Evolutionary conservation across 1,140 invertebrate species (phyloP), one percentile per base, ranked within the genome.

Genomic region (Pachypsylla venusta): DNA sequence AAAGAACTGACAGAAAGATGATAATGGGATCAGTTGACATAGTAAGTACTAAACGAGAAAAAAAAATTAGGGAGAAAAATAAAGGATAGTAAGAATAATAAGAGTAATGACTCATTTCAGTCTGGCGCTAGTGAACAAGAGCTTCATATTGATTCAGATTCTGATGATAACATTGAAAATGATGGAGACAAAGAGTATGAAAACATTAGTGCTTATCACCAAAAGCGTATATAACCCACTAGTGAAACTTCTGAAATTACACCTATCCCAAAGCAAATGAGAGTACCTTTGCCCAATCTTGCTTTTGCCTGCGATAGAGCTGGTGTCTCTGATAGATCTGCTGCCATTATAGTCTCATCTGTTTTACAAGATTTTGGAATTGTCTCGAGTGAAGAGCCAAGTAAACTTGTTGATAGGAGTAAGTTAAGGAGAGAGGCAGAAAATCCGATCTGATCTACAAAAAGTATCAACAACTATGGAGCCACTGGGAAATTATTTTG

Each of bases 251-350:
- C 30, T 12, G 30, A 35, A 35, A 35, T 35, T 35, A 35, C 30
- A 35, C 30, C 30, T 35, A 35, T 16, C 30, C 30, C 30, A 35
- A 35, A 35, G 30, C 30, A 35, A 35, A 35, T 35, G 30, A 35
- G 30, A 35, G 30, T 35, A 35, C 30, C 30, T 35, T 35, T 35
- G 30, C 30, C 30, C 30, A 35, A 35, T 35, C 30, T 35, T 35
- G 30, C 30, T n/a, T n/a, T n/a, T 54, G 22, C 25, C 25, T 65
- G 63, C 53, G 67, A 69, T 57, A 63, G 65, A 42, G 67, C 60
- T 59, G 64, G 67, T 30, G 64, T 69, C 7, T 67, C 67, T 22
- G 66, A 69, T 54, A 64, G 65, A 53, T 66, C 67, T 60, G 63
- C 56, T 57, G 66, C 67, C 60, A 62, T 63, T 30, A 65, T 68